A percentile compares a stretch with the other conserved stretches of the same genome.
phyloP scores from a whole-genome alignment of 2,888 invertebrate species.

The Ceriagrion tenellum region DNA sequence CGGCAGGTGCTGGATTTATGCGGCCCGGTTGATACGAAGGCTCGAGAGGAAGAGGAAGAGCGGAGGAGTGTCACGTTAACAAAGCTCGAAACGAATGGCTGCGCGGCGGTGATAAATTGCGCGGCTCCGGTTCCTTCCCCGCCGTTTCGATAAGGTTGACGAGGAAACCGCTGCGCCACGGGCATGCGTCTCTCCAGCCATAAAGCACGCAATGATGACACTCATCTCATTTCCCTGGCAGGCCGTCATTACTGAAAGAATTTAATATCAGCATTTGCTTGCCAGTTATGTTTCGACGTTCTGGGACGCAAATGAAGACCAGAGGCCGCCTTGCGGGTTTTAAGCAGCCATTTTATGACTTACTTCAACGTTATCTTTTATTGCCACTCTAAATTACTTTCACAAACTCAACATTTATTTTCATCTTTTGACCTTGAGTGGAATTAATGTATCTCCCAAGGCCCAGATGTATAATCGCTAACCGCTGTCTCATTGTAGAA shows the following conservation, averaged over 20 bases:
- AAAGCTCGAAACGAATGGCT: not conserved
- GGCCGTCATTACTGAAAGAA: not conserved
- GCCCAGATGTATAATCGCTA: no score
- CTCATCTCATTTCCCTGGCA: not conserved
- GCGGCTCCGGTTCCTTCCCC: not conserved
- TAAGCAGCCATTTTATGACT: not conserved
- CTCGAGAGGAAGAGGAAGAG: not conserved
- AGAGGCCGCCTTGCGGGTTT: not conserved
- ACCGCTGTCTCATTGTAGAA: no score
- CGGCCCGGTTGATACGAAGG: not conserved
- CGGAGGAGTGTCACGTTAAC: slow-evolving; percentile 32
- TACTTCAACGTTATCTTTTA: not conserved
- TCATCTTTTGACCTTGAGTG: not conserved
- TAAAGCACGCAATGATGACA: not conserved
- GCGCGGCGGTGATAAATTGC: slow-evolving; percentile 1
- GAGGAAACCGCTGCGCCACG: not conserved
- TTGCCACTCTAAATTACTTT: not conserved
- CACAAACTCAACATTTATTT: not conserved
- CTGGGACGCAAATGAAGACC: not conserved
- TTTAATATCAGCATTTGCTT: not conserved
- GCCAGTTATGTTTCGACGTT: not conserved
- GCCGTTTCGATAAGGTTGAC: not conserved
- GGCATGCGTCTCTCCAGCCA: not conserved
- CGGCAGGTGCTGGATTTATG: slow-evolving; percentile 51
- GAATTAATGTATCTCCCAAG: not conserved